A percentile compares a stretch with the other conserved stretches of the same genome.
Conservation (phyloP, 2,113 vertebrate species). For the Cercocebus atys region DNA sequence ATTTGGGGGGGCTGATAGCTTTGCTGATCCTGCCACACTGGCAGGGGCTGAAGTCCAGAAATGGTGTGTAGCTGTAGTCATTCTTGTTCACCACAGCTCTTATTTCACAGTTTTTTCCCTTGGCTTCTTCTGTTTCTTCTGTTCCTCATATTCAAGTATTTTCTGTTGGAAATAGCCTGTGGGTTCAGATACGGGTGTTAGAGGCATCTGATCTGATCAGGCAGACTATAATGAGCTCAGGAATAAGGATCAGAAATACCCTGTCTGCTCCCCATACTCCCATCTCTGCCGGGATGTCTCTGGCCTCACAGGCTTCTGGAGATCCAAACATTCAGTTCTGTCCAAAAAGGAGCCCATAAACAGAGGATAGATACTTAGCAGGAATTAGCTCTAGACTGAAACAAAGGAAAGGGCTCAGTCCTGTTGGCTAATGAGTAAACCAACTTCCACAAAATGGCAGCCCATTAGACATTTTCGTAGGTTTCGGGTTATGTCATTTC, state of each 20-base stretch:
- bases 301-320: neutral
- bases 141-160: conserved; percentile 89
- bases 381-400: neutral
- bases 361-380: neutral
- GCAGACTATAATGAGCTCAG: neutral
- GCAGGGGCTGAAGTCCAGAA: neutral
- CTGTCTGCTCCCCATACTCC: neutral
- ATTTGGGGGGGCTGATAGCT: neutral
- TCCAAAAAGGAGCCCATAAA: neutral
- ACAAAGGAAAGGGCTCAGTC: neutral
- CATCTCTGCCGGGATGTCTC: neutral
- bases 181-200: conserved; percentile 53
- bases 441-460: neutral
- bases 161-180: conserved; percentile 90
- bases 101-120: conserved; percentile 78
- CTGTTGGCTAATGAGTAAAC: neutral
- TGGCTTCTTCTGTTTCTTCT: conserved; percentile 87
- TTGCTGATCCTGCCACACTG: neutral
- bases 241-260: neutral
- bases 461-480: neutral
- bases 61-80: neutral
- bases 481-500: neutral
- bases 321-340: neutral
- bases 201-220: neutral
- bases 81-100: neutral